phyloP scores from a whole-genome alignment of 1,140 invertebrate species.

The Hirudo medicinalis region DNA sequence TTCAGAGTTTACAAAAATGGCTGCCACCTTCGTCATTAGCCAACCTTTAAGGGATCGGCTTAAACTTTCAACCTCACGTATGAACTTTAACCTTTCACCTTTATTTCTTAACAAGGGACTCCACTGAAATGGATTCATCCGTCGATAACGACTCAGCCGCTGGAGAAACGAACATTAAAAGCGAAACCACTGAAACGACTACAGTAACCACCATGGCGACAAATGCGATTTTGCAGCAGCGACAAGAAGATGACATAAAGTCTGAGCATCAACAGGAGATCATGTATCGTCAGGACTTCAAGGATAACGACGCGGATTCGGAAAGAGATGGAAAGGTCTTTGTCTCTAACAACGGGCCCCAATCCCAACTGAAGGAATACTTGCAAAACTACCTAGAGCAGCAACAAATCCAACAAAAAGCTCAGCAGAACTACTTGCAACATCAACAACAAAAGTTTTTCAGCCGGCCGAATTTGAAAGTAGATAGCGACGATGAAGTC shows the following conservation, averaged over 20 bases:
- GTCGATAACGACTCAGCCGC: background rate
- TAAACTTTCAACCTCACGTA: too few relatives aligned
- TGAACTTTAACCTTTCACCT: too few relatives aligned
- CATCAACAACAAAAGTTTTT: slow-evolving; percentile 11
- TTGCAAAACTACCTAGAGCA: background rate
- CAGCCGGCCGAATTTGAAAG: background rate
- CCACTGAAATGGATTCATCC: too few relatives aligned
- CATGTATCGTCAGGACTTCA: background rate
- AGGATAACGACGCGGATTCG: background rate
- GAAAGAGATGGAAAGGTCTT: background rate
- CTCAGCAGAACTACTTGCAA: background rate
- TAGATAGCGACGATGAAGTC: slow-evolving; percentile 3
- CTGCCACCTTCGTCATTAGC: too few relatives aligned
- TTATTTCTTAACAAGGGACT: too few relatives aligned
- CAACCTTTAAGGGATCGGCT: too few relatives aligned
- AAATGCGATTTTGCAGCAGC: background rate
- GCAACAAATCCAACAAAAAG: too few relatives aligned
- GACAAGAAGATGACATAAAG: background rate
- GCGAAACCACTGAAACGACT: background rate
- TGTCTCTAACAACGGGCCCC: background rate
- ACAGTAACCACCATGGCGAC: background rate
- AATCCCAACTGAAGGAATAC: background rate
- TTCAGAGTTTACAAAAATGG: too few relatives aligned
- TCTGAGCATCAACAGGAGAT: background rate
- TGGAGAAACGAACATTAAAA: background rate